Base-by-base conservation (phyloP, 2,797 vertebrate species). In the Danio choprae region DNA sequence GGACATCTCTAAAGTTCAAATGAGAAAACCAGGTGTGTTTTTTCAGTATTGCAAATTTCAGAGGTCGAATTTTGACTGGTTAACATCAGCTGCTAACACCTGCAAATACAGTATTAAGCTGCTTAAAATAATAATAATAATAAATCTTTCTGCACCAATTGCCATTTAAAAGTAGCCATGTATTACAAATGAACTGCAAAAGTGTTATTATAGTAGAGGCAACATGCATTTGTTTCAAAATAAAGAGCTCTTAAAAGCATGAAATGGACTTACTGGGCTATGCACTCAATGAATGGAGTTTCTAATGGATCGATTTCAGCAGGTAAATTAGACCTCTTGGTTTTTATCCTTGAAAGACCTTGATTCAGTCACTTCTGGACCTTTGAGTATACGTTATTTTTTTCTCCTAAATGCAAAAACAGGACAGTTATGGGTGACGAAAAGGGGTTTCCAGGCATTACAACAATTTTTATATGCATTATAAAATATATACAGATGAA, bases 21-120 rank as follows among this genome's bases (percentile, higher is more conserved):
- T 46, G 8, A 69, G 13, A 64, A 64, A 64, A 43, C 40, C 62
- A 50, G 64, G 64, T 48, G 46, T 4, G 20, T 13, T 36, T 36
- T 36, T 69, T n/a, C 10, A 65, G 36, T 60, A 60, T 60, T 38
- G 16, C 36, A 60, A 60, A 60, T 40, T 60, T 40, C 59, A 60
- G 59, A 15, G 59, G 59, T 62, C 59, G 40, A 5, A 7, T 15
- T 40, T n/a, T 62, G 36, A 15, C 59, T 40, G 48, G 48, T 53
- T 40, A 40, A 29, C 29, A 40, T 36, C 16, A 69, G 67, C 4
- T 6, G 10, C 40, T 18, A 50, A 69, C 6, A 8, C 46, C 46
- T 69, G 29, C 44, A 62, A 62, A n/a, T 40, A 5, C 59, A 62
- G n/a, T 50, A 8, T 36, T 68, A 68, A 50, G 20, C 16, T 15